A percentile compares a stretch with the other conserved stretches of the same genome.
Conservation (phyloP, 2,888 invertebrate species). For the Tetramorium bicarinatum region DNA sequence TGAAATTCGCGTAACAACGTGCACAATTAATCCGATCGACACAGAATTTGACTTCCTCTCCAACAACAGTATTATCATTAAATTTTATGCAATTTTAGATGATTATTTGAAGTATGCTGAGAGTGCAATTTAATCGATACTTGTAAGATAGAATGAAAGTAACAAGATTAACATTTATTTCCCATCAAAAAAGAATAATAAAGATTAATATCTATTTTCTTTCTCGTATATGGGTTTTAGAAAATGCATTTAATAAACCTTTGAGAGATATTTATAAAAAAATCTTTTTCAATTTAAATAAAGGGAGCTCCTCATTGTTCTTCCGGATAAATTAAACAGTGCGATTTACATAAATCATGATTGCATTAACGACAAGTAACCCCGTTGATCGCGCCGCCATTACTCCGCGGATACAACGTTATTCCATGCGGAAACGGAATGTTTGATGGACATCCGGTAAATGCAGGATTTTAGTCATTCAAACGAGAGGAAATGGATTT, state of each 20-base stretch:
- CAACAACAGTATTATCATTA: slow-evolving; percentile 7
- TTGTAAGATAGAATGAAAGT: background rate
- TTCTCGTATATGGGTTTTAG: background rate
- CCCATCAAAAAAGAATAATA: background rate
- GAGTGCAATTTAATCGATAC: background rate
- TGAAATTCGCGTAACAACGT: slow-evolving; percentile 15
- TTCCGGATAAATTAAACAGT: background rate
- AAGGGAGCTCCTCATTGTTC: background rate
- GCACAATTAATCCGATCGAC: slow-evolving; percentile 36
- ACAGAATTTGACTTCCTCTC: background rate
- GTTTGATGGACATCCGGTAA: background rate
- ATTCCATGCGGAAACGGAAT: background rate
- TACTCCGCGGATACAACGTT: slow-evolving; percentile 12
- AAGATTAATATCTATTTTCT: background rate
- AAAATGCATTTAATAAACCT: background rate
- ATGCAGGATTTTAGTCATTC: background rate
- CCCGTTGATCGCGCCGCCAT: background rate
- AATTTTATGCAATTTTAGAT: background rate
- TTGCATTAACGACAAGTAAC: background rate
- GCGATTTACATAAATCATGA: background rate
- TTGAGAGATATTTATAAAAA: background rate
- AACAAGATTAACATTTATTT: background rate
- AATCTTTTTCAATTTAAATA: background rate
- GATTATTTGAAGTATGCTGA: background rate
- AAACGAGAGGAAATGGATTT: background rate